Evolutionary conservation across 2,797 vertebrate genomes (phyloP).

Genomic region (Phoeniculus purpureus): DNA sequence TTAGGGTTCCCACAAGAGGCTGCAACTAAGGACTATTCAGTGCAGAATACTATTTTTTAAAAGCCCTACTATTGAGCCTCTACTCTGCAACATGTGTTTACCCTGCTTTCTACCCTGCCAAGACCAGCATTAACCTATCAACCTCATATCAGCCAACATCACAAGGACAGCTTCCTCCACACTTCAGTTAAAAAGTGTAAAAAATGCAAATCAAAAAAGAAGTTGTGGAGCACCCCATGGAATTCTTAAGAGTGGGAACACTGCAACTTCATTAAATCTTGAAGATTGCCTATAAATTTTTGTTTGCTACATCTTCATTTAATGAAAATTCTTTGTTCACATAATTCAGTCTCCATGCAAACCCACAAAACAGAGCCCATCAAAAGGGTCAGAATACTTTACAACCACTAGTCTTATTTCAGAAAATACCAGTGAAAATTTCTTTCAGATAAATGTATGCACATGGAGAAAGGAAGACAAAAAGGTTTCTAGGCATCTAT

Average conservation of each 20-base stretch:
- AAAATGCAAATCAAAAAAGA: neutral
- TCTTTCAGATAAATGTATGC: neutral
- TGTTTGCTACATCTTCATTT: neutral
- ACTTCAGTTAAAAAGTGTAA: neutral
- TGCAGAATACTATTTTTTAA: neutral
- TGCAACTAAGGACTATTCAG: neutral
- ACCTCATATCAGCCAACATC: neutral
- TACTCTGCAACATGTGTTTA: rapidly evolving
- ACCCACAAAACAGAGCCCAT: neutral
- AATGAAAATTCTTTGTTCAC: neutral
- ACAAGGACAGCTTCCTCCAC: neutral
- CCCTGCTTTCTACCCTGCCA: neutral
- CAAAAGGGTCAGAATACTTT: neutral
- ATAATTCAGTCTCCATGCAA: neutral
- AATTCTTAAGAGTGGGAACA: neutral
- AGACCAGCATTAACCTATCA: neutral
- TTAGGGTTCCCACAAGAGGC: neutral
- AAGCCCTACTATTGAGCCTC: neutral
- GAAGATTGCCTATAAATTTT: neutral
- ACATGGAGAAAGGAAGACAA: neutral
- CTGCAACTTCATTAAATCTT: neutral
- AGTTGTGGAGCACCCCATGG: neutral
- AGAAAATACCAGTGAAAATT: neutral
- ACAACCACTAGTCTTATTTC: neutral
- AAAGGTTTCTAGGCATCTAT: neutral